These are phyloP conservation scores for Leptura quadrifasciata DNA, from an alignment of 2,888 invertebrate genomes.

Conservation along the genomic window DNA sequence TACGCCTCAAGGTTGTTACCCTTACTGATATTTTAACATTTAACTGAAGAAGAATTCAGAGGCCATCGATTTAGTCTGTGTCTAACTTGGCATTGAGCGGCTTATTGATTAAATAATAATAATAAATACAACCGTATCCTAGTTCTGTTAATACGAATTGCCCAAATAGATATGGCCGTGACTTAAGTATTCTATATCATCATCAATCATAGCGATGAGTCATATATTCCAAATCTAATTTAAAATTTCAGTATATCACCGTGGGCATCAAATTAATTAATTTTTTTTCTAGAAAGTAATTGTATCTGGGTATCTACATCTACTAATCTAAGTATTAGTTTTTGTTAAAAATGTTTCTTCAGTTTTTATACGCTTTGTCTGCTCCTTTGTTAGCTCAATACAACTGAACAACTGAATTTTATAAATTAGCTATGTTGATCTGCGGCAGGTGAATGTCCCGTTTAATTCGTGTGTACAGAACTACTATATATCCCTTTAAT, in stretches of 20 bases:
- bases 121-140: slow-evolving; percentile 34
- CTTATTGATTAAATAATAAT: slow-evolving; percentile 14
- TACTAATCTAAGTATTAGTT: neutral
- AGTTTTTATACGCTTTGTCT: slow-evolving; percentile 2
- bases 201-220: slow-evolving; percentile 20
- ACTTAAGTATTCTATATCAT: slow-evolving; percentile 27
- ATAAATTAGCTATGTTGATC: slow-evolving; percentile 4
- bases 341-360: slow-evolving; percentile 17
- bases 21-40: too few species aligned
- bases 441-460: neutral
- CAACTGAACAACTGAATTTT: neutral
- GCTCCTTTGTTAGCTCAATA: slow-evolving; percentile 10
- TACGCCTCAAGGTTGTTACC: too few species aligned
- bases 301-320: slow-evolving; percentile 1
- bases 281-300: slow-evolving; percentile 11
- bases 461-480: neutral
- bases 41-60: neutral
- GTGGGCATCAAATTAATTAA: slow-evolving; percentile 29
- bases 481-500: too few species aligned
- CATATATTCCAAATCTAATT: slow-evolving; percentile 39
- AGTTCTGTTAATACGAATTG: slow-evolving; percentile 19
- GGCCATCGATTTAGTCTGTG: slow-evolving; percentile 11
- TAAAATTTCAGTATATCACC: slow-evolving; percentile 32
- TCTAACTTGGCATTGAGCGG: slow-evolving; percentile 12
- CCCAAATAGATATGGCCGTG: slow-evolving; percentile 34